Evolutionary conservation across 2,888 invertebrate species (phyloP), one percentile per base, ranked within the genome.

Genomic region (Ceriagrion tenellum): DNA sequence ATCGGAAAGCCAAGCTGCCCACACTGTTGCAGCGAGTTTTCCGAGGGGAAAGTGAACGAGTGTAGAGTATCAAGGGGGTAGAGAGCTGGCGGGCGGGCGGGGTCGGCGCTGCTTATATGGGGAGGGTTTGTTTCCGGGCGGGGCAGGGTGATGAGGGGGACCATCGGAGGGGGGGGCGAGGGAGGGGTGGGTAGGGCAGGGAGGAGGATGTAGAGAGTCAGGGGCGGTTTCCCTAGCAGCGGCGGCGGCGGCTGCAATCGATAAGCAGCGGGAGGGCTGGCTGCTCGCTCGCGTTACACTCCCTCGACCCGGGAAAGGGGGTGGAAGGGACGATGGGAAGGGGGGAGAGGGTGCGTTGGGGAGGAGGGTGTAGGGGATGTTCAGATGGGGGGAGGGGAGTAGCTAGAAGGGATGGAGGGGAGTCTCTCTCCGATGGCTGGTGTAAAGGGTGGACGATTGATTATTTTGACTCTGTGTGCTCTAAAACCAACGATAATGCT

Each of bases 231-330:
- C 93, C 93, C 93, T 93, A 93, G 93, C 93, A 93, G 63, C 81
- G 81, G 81, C 81, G 81, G 81, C 81, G 69, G 59, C 56, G 8
- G 56, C 56, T 10, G n/a, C 93, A 93, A 93, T 93, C 93, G 93
- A 93, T 93, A 93, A n/a, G 47, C 93, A 93, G 93, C 93, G 93
- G 93, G 93, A 93, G 93, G 93, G 93, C 93, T 74, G 93, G 63
- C 63, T 91, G 89, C 89, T 89, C 55, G 47, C 81, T 81, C 81
- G 81, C 81, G 30, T 81, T 81, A 26, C 30, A 16, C 35, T 35
- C 81, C 81, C 55, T 55, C 59, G 56, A 47, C 93, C 93, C 69
- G 93, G 93, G 69, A 93, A 93, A 69, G 93, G 93, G 93, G 91
- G 74, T 74, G 93, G 93, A 91, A 91, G 63, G 40, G 88, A 13